A percentile compares a stretch with the other conserved stretches of the same genome.
phyloP scores from a whole-genome alignment of 2,888 invertebrate species.

The Acleris cristana region DNA sequence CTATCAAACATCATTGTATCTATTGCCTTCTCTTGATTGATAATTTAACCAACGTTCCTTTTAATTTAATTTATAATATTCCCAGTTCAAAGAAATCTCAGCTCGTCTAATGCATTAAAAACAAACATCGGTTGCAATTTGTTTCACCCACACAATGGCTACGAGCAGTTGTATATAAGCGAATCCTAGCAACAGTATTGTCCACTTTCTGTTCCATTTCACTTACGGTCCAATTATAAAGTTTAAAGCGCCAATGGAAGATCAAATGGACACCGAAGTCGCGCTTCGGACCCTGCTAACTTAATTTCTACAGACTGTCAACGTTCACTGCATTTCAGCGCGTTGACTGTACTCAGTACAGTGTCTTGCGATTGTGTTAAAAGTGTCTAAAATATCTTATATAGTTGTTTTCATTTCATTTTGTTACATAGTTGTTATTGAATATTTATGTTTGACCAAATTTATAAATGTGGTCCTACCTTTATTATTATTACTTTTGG shows the following conservation, averaged over 20 bases:
- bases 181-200: constrained; percentile 22
- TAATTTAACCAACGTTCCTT: too few relatives aligned
- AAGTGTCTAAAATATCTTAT: not conserved
- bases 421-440: not conserved
- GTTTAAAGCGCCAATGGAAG: constrained; percentile 35
- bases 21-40: too few relatives aligned
- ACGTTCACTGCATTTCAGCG: constrained; percentile 21
- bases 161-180: not conserved
- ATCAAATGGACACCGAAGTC: constrained; percentile 35
- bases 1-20: too few relatives aligned
- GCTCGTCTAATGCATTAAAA: too few relatives aligned
- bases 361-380: constrained; percentile 3
- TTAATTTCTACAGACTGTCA: constrained; percentile 32
- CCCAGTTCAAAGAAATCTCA: too few relatives aligned
- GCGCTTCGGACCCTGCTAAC: constrained; percentile 24
- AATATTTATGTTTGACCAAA: too few relatives aligned
- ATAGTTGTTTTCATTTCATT: not conserved
- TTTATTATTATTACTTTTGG: too few relatives aligned
- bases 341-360: constrained; percentile 5
- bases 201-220: constrained; percentile 34
- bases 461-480: too few relatives aligned
- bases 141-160: too few relatives aligned
- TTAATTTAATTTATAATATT: not conserved
- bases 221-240: constrained; percentile 38
- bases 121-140: not conserved